Base-by-base conservation (phyloP, 2,888 invertebrate species). In the Acleris cristana region DNA sequence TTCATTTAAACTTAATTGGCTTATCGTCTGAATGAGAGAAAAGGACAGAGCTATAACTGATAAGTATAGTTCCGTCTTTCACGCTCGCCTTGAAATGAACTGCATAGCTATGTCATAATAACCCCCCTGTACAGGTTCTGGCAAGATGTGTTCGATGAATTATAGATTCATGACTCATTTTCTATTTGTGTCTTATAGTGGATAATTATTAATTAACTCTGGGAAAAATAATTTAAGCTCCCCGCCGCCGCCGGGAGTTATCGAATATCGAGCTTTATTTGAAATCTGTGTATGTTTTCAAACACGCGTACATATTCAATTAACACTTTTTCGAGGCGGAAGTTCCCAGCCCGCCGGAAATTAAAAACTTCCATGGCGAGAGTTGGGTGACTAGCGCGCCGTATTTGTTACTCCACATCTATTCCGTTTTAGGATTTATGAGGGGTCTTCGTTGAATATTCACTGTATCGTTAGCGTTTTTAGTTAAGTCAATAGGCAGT, bases 301-400 rank as follows among this genome's bases (percentile, higher is more conserved):
- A 76, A 77, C 76, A 77, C 76, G 79, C 74, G 76, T 83, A 82
- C 81, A 80, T 78, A 87, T 87, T 88, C 87, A 90, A 89, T 90
- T 87, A 89, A 87, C 85, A 88, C 81, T 88, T 89, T 90, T 89
- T 88, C 86, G 82, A 78, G 78, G 81, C 85, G 88, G 86, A 88
- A 82, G 83, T 78, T 79, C 75, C 79, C 82, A 79, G 83, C 79
- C 80, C 78, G 78, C 85, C 90, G 90, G 91, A 90, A 92, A 92
- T 91, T 90, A 90, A 90, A 90, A 89, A 87, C 85, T 86, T 61
- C 56, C 52, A 57, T 62, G 58, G 23, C 62, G 51, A 58, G 51
- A 57, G 45, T 19, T 18, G 23, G 57, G 45, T 26, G 30, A 23
- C 53, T 45, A 44, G 48, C 57, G 57, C 30, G 48, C 52, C 53